These are phyloP conservation scores for Sebastes oblongus DNA, from an alignment of 2,797 vertebrate species.

Conservation along the genomic window DNA sequence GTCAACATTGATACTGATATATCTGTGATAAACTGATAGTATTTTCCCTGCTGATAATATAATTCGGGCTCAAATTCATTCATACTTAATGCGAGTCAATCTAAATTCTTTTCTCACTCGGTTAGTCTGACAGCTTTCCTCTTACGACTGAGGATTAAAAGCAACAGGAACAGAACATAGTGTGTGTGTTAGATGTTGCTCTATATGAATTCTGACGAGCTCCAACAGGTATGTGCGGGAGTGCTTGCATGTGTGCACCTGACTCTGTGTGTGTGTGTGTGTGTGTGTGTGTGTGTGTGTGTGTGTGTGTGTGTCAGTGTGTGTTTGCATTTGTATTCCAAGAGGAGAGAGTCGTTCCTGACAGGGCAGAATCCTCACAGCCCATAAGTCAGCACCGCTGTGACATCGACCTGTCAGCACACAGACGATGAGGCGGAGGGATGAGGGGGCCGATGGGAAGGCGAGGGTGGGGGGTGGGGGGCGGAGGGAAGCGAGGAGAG, in stretches of 20 bases:
- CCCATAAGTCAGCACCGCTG: slow-evolving; percentile 89
- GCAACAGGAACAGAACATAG: neutral
- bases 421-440: slow-evolving; percentile 84
- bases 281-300: neutral
- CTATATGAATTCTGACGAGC: slow-evolving; percentile 47
- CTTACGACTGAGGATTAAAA: slow-evolving; percentile 14
- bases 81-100: slow-evolving; percentile 2
- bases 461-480: slow-evolving; percentile 55
- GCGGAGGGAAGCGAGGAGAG: slow-evolving; percentile 30
- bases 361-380: slow-evolving; percentile 89
- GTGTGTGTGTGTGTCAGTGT: slow-evolving; percentile 19
- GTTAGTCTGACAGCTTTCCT: neutral
- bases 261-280: slow-evolving; percentile 4
- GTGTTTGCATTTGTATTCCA: slow-evolving; percentile 45
- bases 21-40: neutral
- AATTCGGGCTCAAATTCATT: neutral
- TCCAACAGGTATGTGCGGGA: slow-evolving; percentile 57
- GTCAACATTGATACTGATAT: neutral
- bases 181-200: slow-evolving; percentile 11
- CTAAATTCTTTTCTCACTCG: slow-evolving; percentile 21
- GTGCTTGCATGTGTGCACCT: slow-evolving; percentile 55
- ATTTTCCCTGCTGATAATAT: neutral
- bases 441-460: slow-evolving; percentile 54
- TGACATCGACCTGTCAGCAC: slow-evolving; percentile 87
- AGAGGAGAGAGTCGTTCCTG: slow-evolving; percentile 84